A percentile compares a stretch with the other conserved stretches of the same genome.
These are phyloP conservation scores for Sebastolobus altivelis DNA, from an alignment of 2,797 vertebrate genomes.

Conservation along the genomic window DNA sequence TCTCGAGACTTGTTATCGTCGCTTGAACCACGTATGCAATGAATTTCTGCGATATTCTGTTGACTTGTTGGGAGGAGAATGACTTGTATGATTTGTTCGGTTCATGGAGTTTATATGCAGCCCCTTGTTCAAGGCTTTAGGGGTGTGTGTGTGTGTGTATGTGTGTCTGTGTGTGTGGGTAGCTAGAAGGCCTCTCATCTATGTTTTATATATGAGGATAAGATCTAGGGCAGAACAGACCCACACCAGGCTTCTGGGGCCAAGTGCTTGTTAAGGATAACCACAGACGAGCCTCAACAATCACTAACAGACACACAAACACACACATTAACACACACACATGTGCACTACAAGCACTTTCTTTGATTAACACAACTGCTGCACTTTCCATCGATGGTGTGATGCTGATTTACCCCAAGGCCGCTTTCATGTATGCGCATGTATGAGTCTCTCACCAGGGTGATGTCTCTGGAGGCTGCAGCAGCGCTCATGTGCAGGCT, in stretches of 20 bases:
- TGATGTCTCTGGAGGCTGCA: constrained; percentile 94
- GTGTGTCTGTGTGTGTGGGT: constrained; percentile 25
- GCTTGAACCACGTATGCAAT: neutral
- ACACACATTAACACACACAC: neutral
- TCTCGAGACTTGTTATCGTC: neutral
- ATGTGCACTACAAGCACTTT: constrained; percentile 4
- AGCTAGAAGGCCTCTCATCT: constrained; percentile 62
- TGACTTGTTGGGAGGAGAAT: neutral
- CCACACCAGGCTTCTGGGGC: constrained; percentile 50
- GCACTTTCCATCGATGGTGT: constrained; percentile 12
- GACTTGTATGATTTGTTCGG: constrained; percentile 7
- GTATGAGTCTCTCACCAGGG: constrained; percentile 87
- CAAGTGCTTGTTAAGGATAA: constrained; percentile 61
- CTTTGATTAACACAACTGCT: constrained; percentile 28
- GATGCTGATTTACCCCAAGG: constrained; percentile 39
- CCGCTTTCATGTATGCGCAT: constrained; percentile 21
- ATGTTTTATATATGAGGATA: constrained; percentile 78
- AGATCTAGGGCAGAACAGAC: constrained; percentile 70
- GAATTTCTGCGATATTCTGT: constrained; percentile 4
- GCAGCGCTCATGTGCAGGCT: constrained; percentile 99
- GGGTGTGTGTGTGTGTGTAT: constrained; percentile 9
- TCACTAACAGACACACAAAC: constrained; percentile 31
- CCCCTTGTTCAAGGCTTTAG: constrained; percentile 12
- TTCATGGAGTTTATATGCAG: constrained; percentile 29
- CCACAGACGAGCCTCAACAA: constrained; percentile 41